A percentile compares a stretch with the other conserved stretches of the same genome.
Conservation (phyloP, 30 jellyfish, hydroid and myxozoan genomes). For the Catostylus mosaicus region DNA sequence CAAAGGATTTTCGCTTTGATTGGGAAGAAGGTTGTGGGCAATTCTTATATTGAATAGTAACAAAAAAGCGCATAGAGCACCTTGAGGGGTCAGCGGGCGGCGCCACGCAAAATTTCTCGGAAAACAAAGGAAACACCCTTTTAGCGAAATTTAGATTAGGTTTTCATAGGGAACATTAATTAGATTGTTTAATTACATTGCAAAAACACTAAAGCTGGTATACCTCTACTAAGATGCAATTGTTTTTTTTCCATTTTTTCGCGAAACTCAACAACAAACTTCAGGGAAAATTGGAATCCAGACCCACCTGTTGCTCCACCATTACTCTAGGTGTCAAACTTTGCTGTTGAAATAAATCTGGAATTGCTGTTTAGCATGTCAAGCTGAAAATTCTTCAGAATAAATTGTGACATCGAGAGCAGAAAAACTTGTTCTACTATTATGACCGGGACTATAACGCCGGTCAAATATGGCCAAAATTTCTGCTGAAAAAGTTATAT, state of each 20-base stretch:
- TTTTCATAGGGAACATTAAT: too few species aligned
- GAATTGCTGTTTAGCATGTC: too few species aligned
- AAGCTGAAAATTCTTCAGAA: too few species aligned
- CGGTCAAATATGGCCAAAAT: background rate
- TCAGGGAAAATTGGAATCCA: too few species aligned
- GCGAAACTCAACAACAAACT: too few species aligned
- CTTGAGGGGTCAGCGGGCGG: background rate
- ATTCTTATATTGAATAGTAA: background rate
- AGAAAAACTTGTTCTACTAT: too few species aligned
- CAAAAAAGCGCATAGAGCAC: background rate
- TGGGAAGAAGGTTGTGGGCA: background rate
- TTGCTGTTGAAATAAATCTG: too few species aligned
- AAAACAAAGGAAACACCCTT: background rate
- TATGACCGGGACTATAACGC: background rate
- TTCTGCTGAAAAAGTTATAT: background rate
- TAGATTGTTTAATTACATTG: background rate
- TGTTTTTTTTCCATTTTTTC: too few species aligned
- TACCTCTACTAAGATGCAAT: background rate
- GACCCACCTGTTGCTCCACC: too few species aligned
- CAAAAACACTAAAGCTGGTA: background rate
- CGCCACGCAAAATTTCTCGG: background rate
- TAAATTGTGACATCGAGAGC: too few species aligned
- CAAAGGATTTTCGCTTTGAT: background rate
- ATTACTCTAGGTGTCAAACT: too few species aligned
- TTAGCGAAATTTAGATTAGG: too few species aligned